Evolutionary conservation across 2,797 vertebrate species (phyloP).

Genomic region (Cyprinodon diabolis): DNA sequence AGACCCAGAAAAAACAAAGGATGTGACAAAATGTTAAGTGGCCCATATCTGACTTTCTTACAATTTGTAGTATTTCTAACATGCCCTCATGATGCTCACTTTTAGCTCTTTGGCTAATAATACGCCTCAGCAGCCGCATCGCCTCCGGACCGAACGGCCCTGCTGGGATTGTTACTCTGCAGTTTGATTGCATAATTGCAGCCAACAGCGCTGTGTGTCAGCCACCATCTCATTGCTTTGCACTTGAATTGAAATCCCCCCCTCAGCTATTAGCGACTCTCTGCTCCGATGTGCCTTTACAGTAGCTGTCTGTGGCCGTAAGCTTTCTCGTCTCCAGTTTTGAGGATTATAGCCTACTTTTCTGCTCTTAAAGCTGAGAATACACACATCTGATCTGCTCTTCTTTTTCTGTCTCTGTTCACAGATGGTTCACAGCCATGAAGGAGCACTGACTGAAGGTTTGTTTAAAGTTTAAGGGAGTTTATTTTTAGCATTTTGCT

Average conservation of each 20-base stretch:
- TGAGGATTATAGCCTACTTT: slow-evolving; percentile 5
- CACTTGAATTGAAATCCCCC: slow-evolving; percentile 48
- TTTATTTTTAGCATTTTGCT: slow-evolving; percentile 1
- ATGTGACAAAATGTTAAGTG: background rate
- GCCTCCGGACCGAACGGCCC: slow-evolving; percentile 9
- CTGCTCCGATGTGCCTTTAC: slow-evolving; percentile 34
- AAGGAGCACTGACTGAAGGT: slow-evolving; percentile 52
- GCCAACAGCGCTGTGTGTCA: slow-evolving; percentile 62
- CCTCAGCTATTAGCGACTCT: slow-evolving; percentile 39
- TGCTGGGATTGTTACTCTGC: slow-evolving; percentile 23
- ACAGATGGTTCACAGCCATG: slow-evolving; percentile 51
- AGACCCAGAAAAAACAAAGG: background rate
- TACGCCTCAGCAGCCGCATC: background rate
- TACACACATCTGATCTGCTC: slow-evolving; percentile 6
- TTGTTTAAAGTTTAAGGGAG: slow-evolving; percentile 23
- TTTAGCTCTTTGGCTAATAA: slow-evolving; percentile 4
- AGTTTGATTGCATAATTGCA: slow-evolving; percentile 63
- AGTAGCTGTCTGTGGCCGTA: slow-evolving; percentile 27
- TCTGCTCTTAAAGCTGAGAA: background rate
- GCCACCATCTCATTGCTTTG: slow-evolving; percentile 57
- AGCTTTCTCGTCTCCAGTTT: slow-evolving; percentile 15
- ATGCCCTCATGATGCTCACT: background rate
- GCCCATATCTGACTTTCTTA: background rate
- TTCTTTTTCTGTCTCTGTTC: slow-evolving; percentile 17
- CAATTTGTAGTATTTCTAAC: background rate